A percentile compares a stretch with the other conserved stretches of the same genome.
phyloP scores from a whole-genome alignment of 2,113 vertebrate genomes.

The Tachysurus vachellii region DNA sequence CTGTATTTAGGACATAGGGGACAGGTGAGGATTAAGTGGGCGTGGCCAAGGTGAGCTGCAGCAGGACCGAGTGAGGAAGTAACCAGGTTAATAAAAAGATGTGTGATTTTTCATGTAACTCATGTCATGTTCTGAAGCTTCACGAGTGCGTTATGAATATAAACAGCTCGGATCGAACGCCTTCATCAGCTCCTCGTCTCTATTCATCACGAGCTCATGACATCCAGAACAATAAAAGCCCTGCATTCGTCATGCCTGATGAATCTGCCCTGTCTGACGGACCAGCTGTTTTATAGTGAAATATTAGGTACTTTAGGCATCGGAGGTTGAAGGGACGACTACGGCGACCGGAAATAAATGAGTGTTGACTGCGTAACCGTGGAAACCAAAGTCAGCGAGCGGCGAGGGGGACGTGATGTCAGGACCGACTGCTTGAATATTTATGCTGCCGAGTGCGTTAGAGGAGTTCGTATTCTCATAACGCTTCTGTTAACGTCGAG shows the following conservation, averaged over 20 bases:
- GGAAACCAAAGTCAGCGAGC: neutral
- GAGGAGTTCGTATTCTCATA: neutral
- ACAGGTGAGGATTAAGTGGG: neutral
- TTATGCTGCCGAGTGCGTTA: neutral
- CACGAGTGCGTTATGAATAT: neutral
- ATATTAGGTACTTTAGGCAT: neutral
- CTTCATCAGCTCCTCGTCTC: neutral
- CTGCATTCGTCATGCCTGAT: neutral
- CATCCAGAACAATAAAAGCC: neutral
- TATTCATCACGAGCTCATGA: conserved; percentile 8
- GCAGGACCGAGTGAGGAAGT: neutral
- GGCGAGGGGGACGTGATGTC: neutral
- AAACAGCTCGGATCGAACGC: neutral
- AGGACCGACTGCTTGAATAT: neutral
- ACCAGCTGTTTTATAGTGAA: conserved; percentile 21
- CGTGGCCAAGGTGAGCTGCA: neutral
- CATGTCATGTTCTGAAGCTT: neutral
- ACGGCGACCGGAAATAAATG: neutral
- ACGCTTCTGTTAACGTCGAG: neutral
- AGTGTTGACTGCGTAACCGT: neutral
- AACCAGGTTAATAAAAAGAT: neutral
- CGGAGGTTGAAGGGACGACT: neutral
- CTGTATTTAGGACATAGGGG: neutral
- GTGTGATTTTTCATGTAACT: neutral
- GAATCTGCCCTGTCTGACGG: neutral